These are phyloP conservation scores for Epirrhoe tristata DNA, from an alignment of 2,888 invertebrate species.

Conservation along the genomic window DNA sequence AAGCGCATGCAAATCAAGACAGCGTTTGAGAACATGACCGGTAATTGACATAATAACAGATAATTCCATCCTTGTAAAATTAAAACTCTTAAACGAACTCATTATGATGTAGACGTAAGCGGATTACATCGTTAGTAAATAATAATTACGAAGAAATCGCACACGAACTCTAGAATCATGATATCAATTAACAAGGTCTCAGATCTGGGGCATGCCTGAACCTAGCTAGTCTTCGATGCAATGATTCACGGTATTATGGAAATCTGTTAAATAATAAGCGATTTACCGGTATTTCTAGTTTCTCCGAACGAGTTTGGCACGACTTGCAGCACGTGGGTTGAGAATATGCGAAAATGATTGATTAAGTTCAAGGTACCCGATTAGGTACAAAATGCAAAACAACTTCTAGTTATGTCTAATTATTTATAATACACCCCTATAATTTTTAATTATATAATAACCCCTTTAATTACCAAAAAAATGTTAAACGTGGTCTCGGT, in stretches of 20 bases:
- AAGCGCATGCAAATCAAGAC: constrained; percentile 19
- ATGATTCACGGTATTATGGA: constrained; percentile 3
- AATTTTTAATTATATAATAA: too few species aligned
- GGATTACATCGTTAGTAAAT: constrained; percentile 29
- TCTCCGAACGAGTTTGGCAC: constrained; percentile 1
- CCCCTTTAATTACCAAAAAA: too few species aligned
- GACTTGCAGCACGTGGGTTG: not conserved
- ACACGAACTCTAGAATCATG: constrained; percentile 22
- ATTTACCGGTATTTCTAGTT: constrained; percentile 1
- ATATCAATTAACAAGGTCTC: constrained; percentile 20
- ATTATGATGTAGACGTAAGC: constrained; percentile 21
- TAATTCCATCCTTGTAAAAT: constrained; percentile 30
- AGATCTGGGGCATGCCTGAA: constrained; percentile 13
- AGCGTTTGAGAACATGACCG: constrained; percentile 17
- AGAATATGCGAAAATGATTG: not conserved
- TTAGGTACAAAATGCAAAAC: too few species aligned
- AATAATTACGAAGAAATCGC: constrained; percentile 32
- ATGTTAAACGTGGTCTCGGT: too few species aligned
- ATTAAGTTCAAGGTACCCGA: too few species aligned
- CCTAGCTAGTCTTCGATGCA: not conserved
- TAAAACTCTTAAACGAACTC: constrained; percentile 16
- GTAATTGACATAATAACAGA: constrained; percentile 24
- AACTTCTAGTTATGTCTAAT: too few species aligned
- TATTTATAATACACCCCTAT: too few species aligned
- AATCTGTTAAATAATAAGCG: not conserved